phyloP scores from a whole-genome alignment of 2,888 invertebrate genomes.

The Sesia bembeciformis region DNA sequence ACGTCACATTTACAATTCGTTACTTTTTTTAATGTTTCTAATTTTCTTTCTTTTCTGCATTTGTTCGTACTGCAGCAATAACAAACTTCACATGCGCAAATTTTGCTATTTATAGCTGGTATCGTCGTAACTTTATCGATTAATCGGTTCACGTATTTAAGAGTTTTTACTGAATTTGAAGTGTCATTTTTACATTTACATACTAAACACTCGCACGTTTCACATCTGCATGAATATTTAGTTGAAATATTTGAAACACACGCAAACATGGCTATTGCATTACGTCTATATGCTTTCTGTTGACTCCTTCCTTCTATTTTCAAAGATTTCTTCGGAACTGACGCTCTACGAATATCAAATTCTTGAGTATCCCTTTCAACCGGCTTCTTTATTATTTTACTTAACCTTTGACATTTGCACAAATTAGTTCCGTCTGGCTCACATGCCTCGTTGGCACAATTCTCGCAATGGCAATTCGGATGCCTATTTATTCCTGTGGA shows the following conservation, averaged over 20 bases:
- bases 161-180: too few relatives aligned
- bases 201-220: conserved; percentile 28
- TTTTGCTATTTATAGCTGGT: background rate
- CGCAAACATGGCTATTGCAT: conserved; percentile 24
- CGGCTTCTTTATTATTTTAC: conserved; percentile 31
- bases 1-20: too few relatives aligned
- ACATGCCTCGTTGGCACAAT: conserved; percentile 29
- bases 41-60: background rate
- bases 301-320: background rate
- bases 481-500: conserved; percentile 29
- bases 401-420: conserved; percentile 31
- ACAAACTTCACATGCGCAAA: conserved; percentile 21
- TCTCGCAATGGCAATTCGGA: conserved; percentile 27
- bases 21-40: too few relatives aligned
- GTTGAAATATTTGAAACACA: conserved; percentile 14
- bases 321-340: conserved; percentile 6
- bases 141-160: too few relatives aligned
- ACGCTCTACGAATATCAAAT: conserved; percentile 31
- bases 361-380: conserved; percentile 25
- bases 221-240: conserved; percentile 17
- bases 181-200: conserved; percentile 19
- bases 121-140: background rate
- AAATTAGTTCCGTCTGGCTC: conserved; percentile 19
- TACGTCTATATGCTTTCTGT: background rate
- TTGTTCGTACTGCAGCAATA: background rate